Percentiles rank a stretch among this genome's conserved stretches.
phyloP scores from a whole-genome alignment of 2,113 vertebrate species.

The Puffinus mauretanicus region DNA sequence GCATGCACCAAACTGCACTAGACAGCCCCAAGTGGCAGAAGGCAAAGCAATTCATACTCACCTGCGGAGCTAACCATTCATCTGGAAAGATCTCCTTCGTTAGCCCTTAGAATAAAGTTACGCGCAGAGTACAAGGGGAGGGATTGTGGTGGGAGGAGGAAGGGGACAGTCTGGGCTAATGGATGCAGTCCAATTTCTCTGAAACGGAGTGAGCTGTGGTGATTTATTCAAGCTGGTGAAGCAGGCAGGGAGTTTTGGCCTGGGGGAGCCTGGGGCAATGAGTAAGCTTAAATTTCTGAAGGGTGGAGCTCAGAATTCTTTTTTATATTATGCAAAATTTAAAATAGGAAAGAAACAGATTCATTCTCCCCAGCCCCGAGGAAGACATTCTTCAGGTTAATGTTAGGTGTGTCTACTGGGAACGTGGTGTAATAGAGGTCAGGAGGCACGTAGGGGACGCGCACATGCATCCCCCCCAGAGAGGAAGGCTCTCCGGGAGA shows the following conservation, averaged over 20 bases:
- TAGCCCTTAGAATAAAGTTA: background rate
- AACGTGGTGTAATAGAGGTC: background rate
- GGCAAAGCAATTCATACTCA: background rate
- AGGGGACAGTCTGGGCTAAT: background rate
- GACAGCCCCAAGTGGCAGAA: background rate
- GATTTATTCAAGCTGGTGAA: background rate
- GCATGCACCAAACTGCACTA: background rate
- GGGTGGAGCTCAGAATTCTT: conserved; percentile 17
- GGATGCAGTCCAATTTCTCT: background rate
- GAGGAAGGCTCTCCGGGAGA: background rate
- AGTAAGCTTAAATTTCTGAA: conserved; percentile 7
- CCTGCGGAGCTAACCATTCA: background rate
- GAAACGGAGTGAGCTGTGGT: background rate
- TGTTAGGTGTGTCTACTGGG: background rate
- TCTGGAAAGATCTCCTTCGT: background rate
- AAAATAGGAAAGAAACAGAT: conserved; percentile 20
- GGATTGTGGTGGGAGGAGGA: background rate
- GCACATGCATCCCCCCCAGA: too few relatives aligned
- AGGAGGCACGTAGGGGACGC: background rate
- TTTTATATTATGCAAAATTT: background rate
- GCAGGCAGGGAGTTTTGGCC: background rate
- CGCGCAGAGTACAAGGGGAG: background rate
- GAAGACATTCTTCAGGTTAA: conserved; percentile 16
- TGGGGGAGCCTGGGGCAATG: background rate
- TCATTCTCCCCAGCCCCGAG: background rate